Conservation (phyloP, 2,113 vertebrate genomes). For the Trichechus manatus region DNA sequence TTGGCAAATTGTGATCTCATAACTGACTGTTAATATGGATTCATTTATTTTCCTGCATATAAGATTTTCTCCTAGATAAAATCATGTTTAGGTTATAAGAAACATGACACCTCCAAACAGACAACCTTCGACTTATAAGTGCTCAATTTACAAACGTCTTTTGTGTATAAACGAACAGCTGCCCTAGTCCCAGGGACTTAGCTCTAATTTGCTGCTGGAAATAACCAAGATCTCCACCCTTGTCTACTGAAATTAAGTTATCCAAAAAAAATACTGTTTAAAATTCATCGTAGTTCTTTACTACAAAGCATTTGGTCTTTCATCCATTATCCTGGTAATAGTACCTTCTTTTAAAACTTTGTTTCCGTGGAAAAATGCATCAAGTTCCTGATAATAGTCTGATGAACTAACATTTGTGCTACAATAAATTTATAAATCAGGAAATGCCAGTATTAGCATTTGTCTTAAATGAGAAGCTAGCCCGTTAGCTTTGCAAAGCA, state of each 20-base stretch:
- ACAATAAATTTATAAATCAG: background rate
- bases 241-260: conserved; percentile 44
- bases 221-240: background rate
- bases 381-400: background rate
- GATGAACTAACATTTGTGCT: conserved; percentile 11
- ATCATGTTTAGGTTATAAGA: background rate
- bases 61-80: conserved; percentile 37
- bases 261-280: conserved; percentile 32
- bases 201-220: conserved; percentile 3
- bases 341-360: conserved; percentile 28
- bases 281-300: conserved; percentile 13
- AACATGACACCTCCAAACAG: conserved; percentile 25
- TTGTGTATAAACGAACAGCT: background rate
- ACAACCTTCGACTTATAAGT: background rate
- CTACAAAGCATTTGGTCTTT: background rate
- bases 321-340: background rate
- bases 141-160: background rate
- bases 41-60: background rate
- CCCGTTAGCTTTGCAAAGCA: conserved; percentile 10
- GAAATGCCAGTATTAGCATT: conserved; percentile 10
- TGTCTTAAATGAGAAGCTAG: background rate
- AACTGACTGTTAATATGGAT: background rate
- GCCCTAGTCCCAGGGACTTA: background rate
- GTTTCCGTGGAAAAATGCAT: conserved; percentile 17
- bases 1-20: background rate